These are phyloP conservation scores for Panopea generosa DNA, from an alignment of 2,888 invertebrate genomes.

Conservation along the genomic window DNA sequence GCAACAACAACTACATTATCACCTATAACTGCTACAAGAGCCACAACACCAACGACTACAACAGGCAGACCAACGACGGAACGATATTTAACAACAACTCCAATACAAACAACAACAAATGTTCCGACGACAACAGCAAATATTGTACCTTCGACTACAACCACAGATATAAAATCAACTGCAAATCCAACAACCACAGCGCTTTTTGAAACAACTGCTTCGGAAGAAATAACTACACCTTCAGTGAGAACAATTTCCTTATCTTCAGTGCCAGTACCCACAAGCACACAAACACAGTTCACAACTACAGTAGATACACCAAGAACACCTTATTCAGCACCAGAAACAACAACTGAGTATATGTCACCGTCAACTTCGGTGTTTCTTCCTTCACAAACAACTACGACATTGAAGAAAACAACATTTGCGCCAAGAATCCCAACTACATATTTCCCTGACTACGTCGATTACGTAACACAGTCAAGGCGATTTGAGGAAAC, in stretches of 20 bases:
- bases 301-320: slow-evolving; percentile 36
- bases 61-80: neutral
- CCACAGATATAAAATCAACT: slow-evolving; percentile 16
- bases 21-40: slow-evolving; percentile 23
- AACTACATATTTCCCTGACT: neutral
- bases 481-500: neutral
- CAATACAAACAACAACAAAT: neutral
- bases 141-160: slow-evolving; percentile 22
- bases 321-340: slow-evolving; percentile 21
- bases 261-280: slow-evolving; percentile 6
- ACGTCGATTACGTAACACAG: no score
- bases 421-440: slow-evolving; percentile 5
- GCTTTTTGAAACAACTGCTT: no score
- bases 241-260: slow-evolving; percentile 18
- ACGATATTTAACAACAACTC: neutral
- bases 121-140: slow-evolving; percentile 2
- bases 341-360: slow-evolving; percentile 20
- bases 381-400: slow-evolving; percentile 3
- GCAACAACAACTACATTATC: slow-evolving; percentile 29
- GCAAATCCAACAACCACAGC: neutral
- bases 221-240: slow-evolving; percentile 11
- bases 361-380: slow-evolving; percentile 3
- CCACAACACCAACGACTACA: slow-evolving; percentile 4
- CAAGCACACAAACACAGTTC: slow-evolving; percentile 36
- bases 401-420: slow-evolving; percentile 7